These are phyloP conservation scores for Baccha elongata DNA, from an alignment of 2,888 invertebrate species.

Conservation along the genomic window DNA sequence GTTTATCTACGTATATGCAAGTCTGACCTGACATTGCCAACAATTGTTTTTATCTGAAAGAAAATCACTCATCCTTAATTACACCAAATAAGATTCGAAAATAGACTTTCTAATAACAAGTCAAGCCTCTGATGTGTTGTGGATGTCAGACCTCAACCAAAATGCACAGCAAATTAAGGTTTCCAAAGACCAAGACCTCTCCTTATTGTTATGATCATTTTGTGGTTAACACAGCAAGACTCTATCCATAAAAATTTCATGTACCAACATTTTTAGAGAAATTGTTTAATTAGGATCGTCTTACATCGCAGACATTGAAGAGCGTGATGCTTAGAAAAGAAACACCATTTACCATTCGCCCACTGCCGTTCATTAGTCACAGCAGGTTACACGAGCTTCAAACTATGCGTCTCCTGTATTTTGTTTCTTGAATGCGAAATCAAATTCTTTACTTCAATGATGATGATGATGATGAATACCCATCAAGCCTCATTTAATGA, in stretches of 20 bases:
- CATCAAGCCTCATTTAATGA: slow-evolving; percentile 66
- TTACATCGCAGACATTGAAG: slow-evolving; percentile 50
- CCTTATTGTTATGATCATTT: slow-evolving; percentile 62
- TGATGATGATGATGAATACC: slow-evolving; percentile 70
- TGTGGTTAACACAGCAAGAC: slow-evolving; percentile 50
- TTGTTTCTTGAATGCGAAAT: slow-evolving; percentile 58
- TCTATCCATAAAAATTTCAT: not conserved
- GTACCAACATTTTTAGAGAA: slow-evolving; percentile 47
- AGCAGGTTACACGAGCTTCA: slow-evolving; percentile 63
- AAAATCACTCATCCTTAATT: too few relatives aligned
- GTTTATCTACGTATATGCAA: too few relatives aligned
- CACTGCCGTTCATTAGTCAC: slow-evolving; percentile 65
- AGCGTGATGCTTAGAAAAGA: slow-evolving; percentile 39
- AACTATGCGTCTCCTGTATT: slow-evolving; percentile 5
- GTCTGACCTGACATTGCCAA: too few relatives aligned
- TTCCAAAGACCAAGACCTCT: slow-evolving; percentile 54
- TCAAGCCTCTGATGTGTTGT: too few relatives aligned
- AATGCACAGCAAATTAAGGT: slow-evolving; percentile 67
- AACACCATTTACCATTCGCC: slow-evolving; percentile 55
- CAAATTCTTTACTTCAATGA: slow-evolving; percentile 65
- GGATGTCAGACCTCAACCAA: slow-evolving; percentile 64
- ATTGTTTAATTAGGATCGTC: slow-evolving; percentile 73
- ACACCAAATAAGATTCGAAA: too few relatives aligned
- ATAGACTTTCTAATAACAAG: too few relatives aligned
- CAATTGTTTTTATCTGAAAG: too few relatives aligned